A percentile compares a stretch with the other conserved stretches of the same genome.
Conservation (phyloP, 2,113 vertebrate genomes). For the Bucco capensis region DNA sequence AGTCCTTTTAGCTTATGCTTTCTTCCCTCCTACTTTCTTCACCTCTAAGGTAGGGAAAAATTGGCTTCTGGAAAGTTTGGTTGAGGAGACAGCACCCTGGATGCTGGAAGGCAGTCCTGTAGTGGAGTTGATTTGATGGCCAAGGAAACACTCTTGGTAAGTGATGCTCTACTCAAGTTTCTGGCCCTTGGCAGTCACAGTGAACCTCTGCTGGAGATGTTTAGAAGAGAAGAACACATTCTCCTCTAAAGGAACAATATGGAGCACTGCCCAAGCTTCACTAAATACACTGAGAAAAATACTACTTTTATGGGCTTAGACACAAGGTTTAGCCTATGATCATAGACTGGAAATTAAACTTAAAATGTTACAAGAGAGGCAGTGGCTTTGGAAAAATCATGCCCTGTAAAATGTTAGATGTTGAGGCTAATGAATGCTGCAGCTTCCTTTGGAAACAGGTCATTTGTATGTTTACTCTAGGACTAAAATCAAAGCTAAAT, state of each 20-base stretch:
- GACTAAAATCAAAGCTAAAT: background rate
- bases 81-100: background rate
- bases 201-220: background rate
- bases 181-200: background rate
- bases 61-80: background rate
- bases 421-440: background rate
- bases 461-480: background rate
- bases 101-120: background rate
- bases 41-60: background rate
- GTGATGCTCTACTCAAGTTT: background rate
- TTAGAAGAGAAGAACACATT: background rate
- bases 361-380: background rate
- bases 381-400: background rate
- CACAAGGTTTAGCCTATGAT: background rate
- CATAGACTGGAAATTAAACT: background rate
- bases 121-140: background rate
- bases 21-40: background rate
- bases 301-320: background rate
- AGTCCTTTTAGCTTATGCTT: background rate
- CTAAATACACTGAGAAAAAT: background rate
- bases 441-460: background rate
- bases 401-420: background rate
- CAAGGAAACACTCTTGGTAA: background rate
- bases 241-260: background rate
- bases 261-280: background rate